Evolutionary conservation across 2,113 vertebrate species (phyloP).

Genomic region (Phodopus roborovskii): DNA sequence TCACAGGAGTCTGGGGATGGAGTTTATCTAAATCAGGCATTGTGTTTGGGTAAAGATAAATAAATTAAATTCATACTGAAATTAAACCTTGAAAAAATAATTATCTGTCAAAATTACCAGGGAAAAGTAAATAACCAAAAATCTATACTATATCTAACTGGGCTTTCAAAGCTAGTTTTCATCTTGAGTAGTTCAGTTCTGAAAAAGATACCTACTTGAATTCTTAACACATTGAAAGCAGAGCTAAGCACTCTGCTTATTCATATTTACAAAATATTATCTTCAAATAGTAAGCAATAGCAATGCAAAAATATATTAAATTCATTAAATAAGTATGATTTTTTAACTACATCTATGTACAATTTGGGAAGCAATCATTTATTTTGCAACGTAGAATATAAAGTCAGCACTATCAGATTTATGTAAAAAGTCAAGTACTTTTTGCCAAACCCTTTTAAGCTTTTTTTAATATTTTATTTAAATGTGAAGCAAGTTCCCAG

Average conservation of each 20-base stretch:
- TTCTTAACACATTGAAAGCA: not conserved
- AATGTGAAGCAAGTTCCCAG: too few relatives aligned
- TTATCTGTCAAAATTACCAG: not conserved
- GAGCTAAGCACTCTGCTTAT: not conserved
- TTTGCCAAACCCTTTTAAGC: not conserved
- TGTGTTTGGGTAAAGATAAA: not conserved
- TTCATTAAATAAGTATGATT: not conserved
- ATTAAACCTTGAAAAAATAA: slow-evolving; percentile 27
- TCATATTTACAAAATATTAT: not conserved
- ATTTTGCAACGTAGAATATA: not conserved
- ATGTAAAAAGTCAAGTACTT: not conserved
- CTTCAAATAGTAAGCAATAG: slow-evolving; percentile 8
- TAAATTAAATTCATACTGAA: slow-evolving; percentile 9
- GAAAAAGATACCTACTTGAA: not conserved
- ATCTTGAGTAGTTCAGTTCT: not conserved
- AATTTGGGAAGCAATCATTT: not conserved
- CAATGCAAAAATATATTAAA: not conserved
- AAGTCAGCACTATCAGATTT: not conserved
- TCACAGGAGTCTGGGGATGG: too few relatives aligned
- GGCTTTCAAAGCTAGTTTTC: not conserved
- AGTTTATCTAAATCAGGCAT: not conserved
- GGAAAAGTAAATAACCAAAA: slow-evolving; percentile 10
- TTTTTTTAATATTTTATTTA: too few relatives aligned
- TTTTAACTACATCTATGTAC: not conserved
- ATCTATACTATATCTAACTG: not conserved